These are phyloP conservation scores for Drymonia ruficornis DNA, from an alignment of 2,888 invertebrate species.

Conservation along the genomic window DNA sequence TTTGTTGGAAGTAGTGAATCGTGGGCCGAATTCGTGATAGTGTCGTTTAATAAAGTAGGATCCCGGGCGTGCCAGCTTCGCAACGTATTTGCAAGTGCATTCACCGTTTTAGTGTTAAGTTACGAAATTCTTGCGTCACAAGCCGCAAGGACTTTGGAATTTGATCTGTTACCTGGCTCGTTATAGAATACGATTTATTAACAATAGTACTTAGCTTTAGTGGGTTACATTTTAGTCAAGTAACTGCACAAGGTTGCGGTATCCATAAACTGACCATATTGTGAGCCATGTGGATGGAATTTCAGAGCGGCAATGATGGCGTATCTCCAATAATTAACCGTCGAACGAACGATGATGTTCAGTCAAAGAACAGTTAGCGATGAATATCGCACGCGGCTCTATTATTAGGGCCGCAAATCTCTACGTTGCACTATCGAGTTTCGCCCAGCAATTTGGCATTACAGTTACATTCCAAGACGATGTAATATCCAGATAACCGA, in stretches of 20 bases:
- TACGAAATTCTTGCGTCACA: conserved; percentile 64
- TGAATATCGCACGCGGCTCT: conserved; percentile 66
- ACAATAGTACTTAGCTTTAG: conserved; percentile 16
- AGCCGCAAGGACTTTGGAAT: conserved; percentile 40
- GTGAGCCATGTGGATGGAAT: conserved; percentile 39
- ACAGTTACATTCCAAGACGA: conserved; percentile 63
- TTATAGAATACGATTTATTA: conserved; percentile 22
- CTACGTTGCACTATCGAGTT: conserved; percentile 41
- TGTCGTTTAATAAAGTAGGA: conserved; percentile 69
- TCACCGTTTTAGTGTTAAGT: conserved; percentile 60
- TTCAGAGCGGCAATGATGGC: conserved; percentile 48
- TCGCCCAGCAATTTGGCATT: conserved; percentile 57
- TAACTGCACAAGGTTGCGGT: conserved; percentile 8
- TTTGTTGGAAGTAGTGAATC: conserved; percentile 65
- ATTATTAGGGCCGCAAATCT: conserved; percentile 68
- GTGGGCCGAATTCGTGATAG: conserved; percentile 74
- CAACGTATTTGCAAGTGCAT: conserved; percentile 62
- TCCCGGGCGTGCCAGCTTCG: conserved; percentile 56
- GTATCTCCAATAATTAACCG: conserved; percentile 62
- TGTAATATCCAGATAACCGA: conserved; percentile 19
- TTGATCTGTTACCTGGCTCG: conserved; percentile 32
- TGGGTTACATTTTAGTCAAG: conserved; percentile 8
- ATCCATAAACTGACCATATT: conserved; percentile 24
- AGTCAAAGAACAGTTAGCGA: conserved; percentile 75
- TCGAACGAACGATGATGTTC: conserved; percentile 57